These are phyloP conservation scores for Pomatostomus ruficeps DNA, from an alignment of 2,113 vertebrate genomes.

Conservation along the genomic window DNA sequence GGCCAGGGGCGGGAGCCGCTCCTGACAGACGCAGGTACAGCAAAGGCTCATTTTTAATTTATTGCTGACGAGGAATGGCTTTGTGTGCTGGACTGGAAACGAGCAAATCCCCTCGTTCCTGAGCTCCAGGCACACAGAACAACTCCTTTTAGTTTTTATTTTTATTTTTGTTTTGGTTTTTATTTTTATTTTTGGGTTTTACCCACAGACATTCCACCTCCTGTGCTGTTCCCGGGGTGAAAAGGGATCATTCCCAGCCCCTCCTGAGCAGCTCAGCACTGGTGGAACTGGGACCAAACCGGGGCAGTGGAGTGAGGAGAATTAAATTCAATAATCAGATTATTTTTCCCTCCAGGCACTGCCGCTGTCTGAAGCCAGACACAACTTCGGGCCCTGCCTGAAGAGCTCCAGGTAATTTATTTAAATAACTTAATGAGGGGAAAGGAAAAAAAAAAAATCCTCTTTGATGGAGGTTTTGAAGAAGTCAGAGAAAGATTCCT, in stretches of 20 bases:
- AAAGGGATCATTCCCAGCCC: neutral
- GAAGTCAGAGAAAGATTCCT: neutral
- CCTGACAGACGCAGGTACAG: neutral
- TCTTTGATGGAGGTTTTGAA: neutral
- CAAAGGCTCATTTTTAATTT: constrained; percentile 13
- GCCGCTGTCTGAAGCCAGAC: neutral
- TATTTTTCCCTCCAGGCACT: neutral
- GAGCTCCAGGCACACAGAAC: neutral
- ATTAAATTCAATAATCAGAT: neutral
- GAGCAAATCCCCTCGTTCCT: neutral
- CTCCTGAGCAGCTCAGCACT: neutral
- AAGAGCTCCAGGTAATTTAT: neutral
- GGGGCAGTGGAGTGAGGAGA: neutral
- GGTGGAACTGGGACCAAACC: neutral
- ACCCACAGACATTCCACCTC: neutral
- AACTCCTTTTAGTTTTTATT: neutral
- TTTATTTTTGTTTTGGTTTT: neutral
- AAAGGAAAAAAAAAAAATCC: neutral
- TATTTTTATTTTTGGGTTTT: neutral
- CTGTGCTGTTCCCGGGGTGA: neutral
- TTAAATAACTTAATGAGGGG: neutral
- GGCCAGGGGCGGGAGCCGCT: neutral
- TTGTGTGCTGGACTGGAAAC: neutral
- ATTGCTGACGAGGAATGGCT: neutral
- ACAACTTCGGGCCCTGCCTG: neutral